Evolutionary conservation across 2,113 vertebrate genomes (phyloP), one percentile per base, ranked within the genome.

Genomic region (Dicerorhinus sumatrensis): DNA sequence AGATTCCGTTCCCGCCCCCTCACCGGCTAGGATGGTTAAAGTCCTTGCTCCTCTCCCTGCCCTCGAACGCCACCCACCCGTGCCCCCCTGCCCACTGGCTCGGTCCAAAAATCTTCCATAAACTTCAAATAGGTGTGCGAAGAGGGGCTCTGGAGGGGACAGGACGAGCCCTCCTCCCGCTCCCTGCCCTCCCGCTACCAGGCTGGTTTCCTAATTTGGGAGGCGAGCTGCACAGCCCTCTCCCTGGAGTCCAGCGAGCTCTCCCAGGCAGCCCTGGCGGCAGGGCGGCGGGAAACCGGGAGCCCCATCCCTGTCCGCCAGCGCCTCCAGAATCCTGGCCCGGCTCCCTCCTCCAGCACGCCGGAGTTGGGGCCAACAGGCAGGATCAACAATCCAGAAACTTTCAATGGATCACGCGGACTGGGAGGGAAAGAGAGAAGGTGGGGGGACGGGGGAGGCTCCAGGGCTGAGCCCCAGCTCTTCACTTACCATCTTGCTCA

Each of bases 401-500:
- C 97, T 98, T 98, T 98, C 92, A 96, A 95, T 89, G 96, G 95
- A 88, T 94, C 88, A 14, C 56, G 72, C 96, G 42, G 67, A 39
- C 91, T 1, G 48, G 82, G 87, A 72, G 62, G 67, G 69, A 82
- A 42, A 46, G 70, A 46, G 62, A 33, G 65, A 65, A n/a, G 51
- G 51, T 18, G 8, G 23, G 92, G 60, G 60, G 62, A 23, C 29
- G 16, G 82, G 72, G 42, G 70, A 42, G 33, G 62, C 23, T 82
- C 58, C 51, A 46, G 79, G 92, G 84, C 83, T 48, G 67, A 77
- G 96, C 91, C 73, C 83, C 92, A 3, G 56, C 80, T 76, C 77
- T 84, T 29, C 97, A 98, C 98, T 99, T 98, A 99, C 98, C 98
- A 98, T 98, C 98, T 99, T 99, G 98, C 98, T 97, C 98, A 98